A percentile compares a stretch with the other conserved stretches of the same genome.
phyloP scores from a whole-genome alignment of 2,888 invertebrate species.

The Euclidia mi region DNA sequence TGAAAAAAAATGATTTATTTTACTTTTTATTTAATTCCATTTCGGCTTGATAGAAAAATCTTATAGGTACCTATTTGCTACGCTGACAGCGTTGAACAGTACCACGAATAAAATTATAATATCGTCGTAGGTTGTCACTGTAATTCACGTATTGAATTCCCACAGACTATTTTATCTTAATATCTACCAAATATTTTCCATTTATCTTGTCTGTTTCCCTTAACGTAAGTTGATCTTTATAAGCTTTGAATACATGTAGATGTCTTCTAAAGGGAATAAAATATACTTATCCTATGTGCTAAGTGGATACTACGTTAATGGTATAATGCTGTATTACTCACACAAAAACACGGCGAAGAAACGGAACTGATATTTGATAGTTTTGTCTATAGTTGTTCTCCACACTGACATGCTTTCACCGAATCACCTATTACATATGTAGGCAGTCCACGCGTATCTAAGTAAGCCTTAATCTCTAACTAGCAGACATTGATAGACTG shows the following conservation, averaged over 20 bases:
- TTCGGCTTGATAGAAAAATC: too few species aligned
- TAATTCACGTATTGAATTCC: too few species aligned
- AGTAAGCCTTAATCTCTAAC: conserved; percentile 15
- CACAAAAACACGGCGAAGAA: conserved; percentile 11
- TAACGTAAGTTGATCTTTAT: conserved; percentile 9
- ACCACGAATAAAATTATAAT: too few species aligned
- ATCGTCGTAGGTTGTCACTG: too few species aligned
- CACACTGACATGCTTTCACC: conserved; percentile 20
- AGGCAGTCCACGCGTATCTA: conserved; percentile 13
- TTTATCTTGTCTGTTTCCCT: conserved; percentile 10
- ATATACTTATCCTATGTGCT: conserved; percentile 22
- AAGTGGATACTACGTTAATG: conserved; percentile 35
- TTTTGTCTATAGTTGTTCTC: neutral
- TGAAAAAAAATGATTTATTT: too few species aligned
- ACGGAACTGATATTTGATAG: neutral
- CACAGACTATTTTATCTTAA: too few species aligned
- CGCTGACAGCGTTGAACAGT: too few species aligned
- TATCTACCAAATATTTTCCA: too few species aligned
- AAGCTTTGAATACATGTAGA: conserved; percentile 1
- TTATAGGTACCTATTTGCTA: too few species aligned
- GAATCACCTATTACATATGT: conserved; percentile 9
- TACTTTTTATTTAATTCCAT: too few species aligned
- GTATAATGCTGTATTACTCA: conserved; percentile 19
- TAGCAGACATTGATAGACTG: conserved; percentile 19
- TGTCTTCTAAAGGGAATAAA: conserved; percentile 15